Base-by-base conservation (phyloP, 2,888 invertebrate genomes). In the Cremastobaeus sp. region DNA sequence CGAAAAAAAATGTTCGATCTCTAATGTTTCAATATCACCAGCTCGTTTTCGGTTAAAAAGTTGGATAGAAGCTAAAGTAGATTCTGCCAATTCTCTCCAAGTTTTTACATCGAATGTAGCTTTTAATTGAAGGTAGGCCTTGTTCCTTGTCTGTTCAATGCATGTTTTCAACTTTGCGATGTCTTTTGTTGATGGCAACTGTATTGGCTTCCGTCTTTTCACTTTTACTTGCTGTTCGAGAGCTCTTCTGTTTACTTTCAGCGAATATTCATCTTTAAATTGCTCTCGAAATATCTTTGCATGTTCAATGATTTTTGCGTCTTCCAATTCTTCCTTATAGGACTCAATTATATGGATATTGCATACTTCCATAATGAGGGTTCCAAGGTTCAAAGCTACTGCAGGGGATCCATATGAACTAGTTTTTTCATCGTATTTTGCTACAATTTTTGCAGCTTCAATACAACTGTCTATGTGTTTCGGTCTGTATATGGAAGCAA, bases 401-500 rank as follows among this genome's bases (percentile, higher is more conserved):
- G 28, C 25, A 5, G 52, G 25, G 6, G 52, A 18, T 6, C 20
- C 15, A 11, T 37, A 54, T 17, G 15, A n/a, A 4, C 1, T 11
- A 6, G 2, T 37, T 17, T 20, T 6, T n/a, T 5, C 2, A 43
- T 43, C 21, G 12, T 21, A 43, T 3, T 12, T 21, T 21, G 43
- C 43, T 4, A 43, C 15, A 12, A 4, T 21, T 12, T 21, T 43
- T 11, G 43, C 43, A 14, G 76, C 69, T 25, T 34, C 17, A 12
- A 76, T 48, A 1, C 34, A 43, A 9, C 41, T 41, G 21, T 79
- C 68, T 18, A 66, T 60, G 34, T 45, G 69, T 41, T 77, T 74
- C 11, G 78, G 76, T 28, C 77, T 70, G 35, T 52, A 79, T 15
- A 77, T 54, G 1, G 76, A 78, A 12, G 76, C 28, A 14, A 79